Evolutionary conservation across 2,797 vertebrate species (phyloP).

Genomic region (Tachyglossus aculeatus): DNA sequence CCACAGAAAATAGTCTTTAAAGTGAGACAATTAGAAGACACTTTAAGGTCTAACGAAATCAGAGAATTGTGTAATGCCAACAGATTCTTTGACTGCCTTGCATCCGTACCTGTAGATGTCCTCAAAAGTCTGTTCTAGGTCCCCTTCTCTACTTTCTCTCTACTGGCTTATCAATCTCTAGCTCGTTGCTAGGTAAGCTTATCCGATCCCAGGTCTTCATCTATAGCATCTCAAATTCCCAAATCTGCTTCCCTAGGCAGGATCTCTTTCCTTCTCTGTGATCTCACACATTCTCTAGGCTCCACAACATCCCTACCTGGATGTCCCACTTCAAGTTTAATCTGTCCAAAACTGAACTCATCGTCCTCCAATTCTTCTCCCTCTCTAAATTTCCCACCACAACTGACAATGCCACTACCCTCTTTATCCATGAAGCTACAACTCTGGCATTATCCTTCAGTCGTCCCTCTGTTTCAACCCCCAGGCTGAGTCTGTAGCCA

Average conservation of each 20-base stretch:
- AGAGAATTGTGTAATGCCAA: too few relatives aligned
- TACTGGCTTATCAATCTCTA: too few relatives aligned
- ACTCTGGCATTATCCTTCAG: background rate
- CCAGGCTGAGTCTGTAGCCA: rapidly evolving
- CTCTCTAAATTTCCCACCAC: background rate
- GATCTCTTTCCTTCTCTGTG: background rate
- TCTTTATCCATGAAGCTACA: background rate
- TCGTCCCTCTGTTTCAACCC: background rate
- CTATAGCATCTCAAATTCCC: background rate
- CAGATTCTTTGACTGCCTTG: too few relatives aligned
- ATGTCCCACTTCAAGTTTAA: background rate
- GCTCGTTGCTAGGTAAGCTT: background rate
- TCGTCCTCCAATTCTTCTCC: background rate
- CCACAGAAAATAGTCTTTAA: too few relatives aligned
- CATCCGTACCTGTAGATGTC: too few relatives aligned
- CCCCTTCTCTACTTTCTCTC: too few relatives aligned
- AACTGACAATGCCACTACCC: background rate
- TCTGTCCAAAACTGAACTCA: background rate
- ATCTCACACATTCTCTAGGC: background rate
- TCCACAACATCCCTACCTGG: background rate
- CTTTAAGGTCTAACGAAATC: too few relatives aligned
- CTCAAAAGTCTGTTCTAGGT: too few relatives aligned
- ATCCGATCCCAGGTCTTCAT: background rate
- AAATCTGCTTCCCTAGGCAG: background rate
- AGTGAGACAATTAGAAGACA: too few relatives aligned